These are phyloP conservation scores for Yoshiicerus persimilis DNA, from an alignment of 1,140 invertebrate species.

Conservation along the genomic window DNA sequence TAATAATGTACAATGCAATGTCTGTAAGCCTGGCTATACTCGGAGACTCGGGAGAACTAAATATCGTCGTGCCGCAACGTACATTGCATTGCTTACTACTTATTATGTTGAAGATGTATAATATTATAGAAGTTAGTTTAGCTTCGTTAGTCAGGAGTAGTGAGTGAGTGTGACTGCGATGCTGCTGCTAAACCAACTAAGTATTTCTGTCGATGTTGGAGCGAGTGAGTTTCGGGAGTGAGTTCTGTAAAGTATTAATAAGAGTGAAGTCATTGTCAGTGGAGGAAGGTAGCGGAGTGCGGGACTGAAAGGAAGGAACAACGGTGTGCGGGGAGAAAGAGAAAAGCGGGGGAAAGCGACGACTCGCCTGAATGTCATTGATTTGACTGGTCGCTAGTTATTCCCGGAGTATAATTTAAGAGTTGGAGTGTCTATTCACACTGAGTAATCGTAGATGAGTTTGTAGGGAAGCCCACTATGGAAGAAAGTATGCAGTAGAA, in stretches of 20 bases:
- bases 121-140: not conserved
- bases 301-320: not conserved
- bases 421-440: not conserved
- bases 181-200: too few species aligned
- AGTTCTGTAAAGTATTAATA: not conserved
- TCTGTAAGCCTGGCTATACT: not conserved
- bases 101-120: too few species aligned
- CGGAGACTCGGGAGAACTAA: not conserved
- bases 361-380: not conserved
- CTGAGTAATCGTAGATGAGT: not conserved
- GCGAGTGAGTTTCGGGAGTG: not conserved
- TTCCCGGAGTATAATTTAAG: not conserved
- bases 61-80: too few species aligned
- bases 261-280: not conserved
- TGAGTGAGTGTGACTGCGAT: not conserved
- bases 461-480: not conserved
- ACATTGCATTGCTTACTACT: too few species aligned
- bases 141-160: not conserved
- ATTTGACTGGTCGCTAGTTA: not conserved
- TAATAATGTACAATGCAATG: not conserved
- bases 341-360: not conserved
- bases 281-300: not conserved
- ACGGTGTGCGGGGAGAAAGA: not conserved
- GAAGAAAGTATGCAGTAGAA: not conserved
- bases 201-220: not conserved